Base-by-base conservation (phyloP, 1,140 invertebrate species). In the Apis cerana region DNA sequence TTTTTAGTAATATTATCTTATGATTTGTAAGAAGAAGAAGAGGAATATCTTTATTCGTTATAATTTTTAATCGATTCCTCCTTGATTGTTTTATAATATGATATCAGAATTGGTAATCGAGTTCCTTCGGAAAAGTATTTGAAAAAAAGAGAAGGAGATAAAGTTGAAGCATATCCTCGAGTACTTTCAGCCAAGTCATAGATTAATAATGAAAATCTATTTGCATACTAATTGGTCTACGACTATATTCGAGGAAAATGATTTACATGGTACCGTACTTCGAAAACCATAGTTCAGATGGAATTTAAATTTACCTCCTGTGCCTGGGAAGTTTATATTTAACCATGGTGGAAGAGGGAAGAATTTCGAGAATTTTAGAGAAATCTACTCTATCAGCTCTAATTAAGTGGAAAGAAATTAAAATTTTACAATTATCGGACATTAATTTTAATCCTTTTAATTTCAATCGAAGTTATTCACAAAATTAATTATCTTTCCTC, bases 121-220 rank as follows among this genome's bases (percentile, higher is more conserved):
- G 71, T 74, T n/a, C 21, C 10, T 74, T 70, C 19, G 64, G 62
- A 43, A 79, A 83, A 78, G 23, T 48, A 61, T 8, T 33, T 50
- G 33, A 43, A 43, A 43, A 43, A 43, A 43, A 43, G 33, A 43
- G 7, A 43, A 43, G 5, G 33, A 43, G 33, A 43, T 43, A 82
- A 33, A 56, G 64, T 85, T 74, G 5, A 48, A 64, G 48, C 23
- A 79, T 62, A 67, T 62, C 71, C 21, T 52, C 12, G 61, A 67
- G 64, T 71, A 83, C 15, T 86, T 64, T 58, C 33, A 43, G 50
- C 58, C 9, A 15, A 72, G 56, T 61, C 69, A 82, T 80, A 72
- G 54, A 67, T 82, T 85, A 75, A 82, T 82, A 75, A 82, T 71
- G 75, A 83, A 75, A 83, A 83, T 79, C 43, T 78, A 86, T 86